Percentiles rank a stretch among this genome's conserved stretches.
Conservation (phyloP, 2,888 invertebrate species). For the Cabera pusaria region DNA sequence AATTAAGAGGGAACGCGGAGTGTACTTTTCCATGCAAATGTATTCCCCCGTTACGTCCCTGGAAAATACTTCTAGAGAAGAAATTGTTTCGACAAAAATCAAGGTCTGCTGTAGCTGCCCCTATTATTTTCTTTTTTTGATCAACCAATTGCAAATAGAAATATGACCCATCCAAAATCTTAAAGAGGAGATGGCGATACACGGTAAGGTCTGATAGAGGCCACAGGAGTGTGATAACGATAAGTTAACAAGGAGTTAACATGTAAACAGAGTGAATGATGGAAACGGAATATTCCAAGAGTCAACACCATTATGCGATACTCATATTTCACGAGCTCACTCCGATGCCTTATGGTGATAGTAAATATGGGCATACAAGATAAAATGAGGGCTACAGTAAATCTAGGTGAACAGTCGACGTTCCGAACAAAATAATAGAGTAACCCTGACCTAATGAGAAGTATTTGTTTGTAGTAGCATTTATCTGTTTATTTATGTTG, state of each 20-base stretch:
- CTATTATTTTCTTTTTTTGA: too few species aligned
- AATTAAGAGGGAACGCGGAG: too few species aligned
- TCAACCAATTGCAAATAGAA: too few species aligned
- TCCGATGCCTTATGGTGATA: constrained; percentile 2
- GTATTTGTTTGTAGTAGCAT: constrained; percentile 23
- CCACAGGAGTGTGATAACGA: constrained; percentile 35
- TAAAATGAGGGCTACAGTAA: constrained; percentile 9
- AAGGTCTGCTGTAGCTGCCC: too few species aligned
- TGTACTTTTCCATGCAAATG: too few species aligned
- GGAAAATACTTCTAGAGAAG: too few species aligned
- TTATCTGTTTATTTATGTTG: constrained; percentile 18
- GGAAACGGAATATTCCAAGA: constrained; percentile 38
- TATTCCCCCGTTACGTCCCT: too few species aligned
- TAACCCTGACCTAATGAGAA: constrained; percentile 28
- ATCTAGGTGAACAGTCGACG: constrained; percentile 14
- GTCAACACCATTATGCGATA: constrained; percentile 28
- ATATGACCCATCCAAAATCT: too few species aligned
- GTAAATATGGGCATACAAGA: constrained; percentile 4
- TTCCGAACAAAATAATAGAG: constrained; percentile 24
- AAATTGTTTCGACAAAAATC: too few species aligned
- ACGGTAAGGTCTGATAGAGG: too few species aligned
- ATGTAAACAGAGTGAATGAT: constrained; percentile 27
- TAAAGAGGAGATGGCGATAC: too few species aligned
- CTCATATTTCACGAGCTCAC: constrained; percentile 23
- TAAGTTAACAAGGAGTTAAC: constrained; percentile 42